phyloP scores from a whole-genome alignment of 2,888 invertebrate species.

The Eupithecia inturbata region DNA sequence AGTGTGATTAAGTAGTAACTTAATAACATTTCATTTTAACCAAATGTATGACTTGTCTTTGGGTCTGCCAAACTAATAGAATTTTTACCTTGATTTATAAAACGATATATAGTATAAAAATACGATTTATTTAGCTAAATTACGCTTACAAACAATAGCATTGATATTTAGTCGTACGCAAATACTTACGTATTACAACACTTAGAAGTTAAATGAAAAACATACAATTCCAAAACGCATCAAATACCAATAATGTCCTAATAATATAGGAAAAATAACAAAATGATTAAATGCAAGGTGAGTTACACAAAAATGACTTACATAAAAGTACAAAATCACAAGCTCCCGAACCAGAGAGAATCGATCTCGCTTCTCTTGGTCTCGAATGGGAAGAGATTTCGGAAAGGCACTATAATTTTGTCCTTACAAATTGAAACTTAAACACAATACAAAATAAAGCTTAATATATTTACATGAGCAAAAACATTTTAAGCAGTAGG shows the following conservation, averaged over 20 bases:
- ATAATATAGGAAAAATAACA: neutral
- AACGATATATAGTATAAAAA: conserved; percentile 20
- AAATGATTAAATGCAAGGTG: neutral
- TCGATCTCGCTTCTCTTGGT: neutral
- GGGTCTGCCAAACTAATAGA: neutral
- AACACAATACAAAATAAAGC: neutral
- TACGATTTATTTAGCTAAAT: conserved; percentile 39
- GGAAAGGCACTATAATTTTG: neutral
- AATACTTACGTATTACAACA: conserved; percentile 5
- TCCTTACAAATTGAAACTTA: neutral
- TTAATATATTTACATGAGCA: neutral
- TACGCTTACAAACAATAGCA: conserved; percentile 32
- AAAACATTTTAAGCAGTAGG: neutral
- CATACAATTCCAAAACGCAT: conserved; percentile 18
- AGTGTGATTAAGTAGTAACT: neutral
- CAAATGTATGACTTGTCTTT: neutral
- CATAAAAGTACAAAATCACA: neutral
- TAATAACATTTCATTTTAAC: neutral
- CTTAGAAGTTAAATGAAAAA: conserved; percentile 24
- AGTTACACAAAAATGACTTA: neutral
- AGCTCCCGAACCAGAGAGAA: neutral
- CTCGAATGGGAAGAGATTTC: neutral
- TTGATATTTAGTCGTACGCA: conserved; percentile 28
- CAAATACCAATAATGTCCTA: neutral
- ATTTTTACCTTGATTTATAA: neutral